Base-by-base conservation (phyloP, 2,113 vertebrate species). In the Bubo blakistoni region DNA sequence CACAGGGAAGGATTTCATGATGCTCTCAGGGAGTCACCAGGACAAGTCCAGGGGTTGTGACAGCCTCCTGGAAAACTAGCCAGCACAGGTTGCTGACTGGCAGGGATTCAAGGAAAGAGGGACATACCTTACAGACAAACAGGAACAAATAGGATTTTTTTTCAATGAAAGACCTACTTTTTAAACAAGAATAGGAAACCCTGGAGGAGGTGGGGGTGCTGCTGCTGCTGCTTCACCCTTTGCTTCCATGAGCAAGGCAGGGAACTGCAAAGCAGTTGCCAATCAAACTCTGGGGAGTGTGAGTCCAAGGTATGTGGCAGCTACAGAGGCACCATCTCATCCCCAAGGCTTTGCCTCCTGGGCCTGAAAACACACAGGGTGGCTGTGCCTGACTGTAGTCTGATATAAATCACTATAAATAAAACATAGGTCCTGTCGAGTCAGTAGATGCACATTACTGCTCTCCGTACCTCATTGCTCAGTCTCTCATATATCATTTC, bases 321-420 rank as follows among this genome's bases (percentile, higher is more conserved):
- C 59, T 54, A 36, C 13, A 34, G 21, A 1, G 51, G 61, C 57
- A 74, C 27, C 0, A 0, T 9, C 71, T 69, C 9, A 22, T 16
- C 10, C 38, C 44, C 26, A 42, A 57, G 34, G 22, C 6, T 65
- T 83, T 67, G 40, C 19, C 26, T 71, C 27, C 72, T 38, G 34
- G 62, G 29, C 30, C 34, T 87, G 74, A 81, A 74, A 87, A 24
- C 29, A 6, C 18, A 22, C 2, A 5, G 15, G 42, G 59, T 70
- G 65, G 7, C 70, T 66, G 36, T 90, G 18, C 36, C 52, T 52
- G 24, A 29, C 29, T 46, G 36, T 38, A 62, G 9, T 54, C 47
- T 82, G 54, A 9, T 40, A 17, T 4, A 79, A 65, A 61, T 34
- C 32, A 20, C 47, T 44, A 8, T 36, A 58, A 71, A 74, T 38